phyloP scores from a whole-genome alignment of 2,113 vertebrate species.

The Triplophysa siluroides region DNA sequence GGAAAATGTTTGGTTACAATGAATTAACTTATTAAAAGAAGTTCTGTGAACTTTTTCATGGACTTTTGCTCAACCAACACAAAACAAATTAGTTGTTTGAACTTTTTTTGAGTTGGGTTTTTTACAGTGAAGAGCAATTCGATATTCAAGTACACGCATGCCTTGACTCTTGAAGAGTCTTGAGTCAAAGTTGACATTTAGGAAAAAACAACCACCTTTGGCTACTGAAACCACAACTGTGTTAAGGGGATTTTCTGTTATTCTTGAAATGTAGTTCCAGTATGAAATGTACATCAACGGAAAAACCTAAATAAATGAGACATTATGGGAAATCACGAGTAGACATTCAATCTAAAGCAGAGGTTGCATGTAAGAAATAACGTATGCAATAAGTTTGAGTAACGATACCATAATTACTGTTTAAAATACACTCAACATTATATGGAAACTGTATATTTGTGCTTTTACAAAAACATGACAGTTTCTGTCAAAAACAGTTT shows the following conservation, averaged over 20 bases:
- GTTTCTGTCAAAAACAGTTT: too few species aligned
- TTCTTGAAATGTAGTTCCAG: background rate
- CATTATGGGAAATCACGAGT: constrained; percentile 12
- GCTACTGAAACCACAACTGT: constrained; percentile 16
- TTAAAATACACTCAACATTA: background rate
- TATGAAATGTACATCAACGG: background rate
- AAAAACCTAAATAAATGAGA: constrained; percentile 37
- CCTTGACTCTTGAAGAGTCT: background rate
- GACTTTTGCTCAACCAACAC: too few species aligned
- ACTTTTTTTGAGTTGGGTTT: too few species aligned
- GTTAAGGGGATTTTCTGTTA: constrained; percentile 29
- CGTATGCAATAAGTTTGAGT: background rate
- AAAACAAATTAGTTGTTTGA: too few species aligned
- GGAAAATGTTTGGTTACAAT: too few species aligned
- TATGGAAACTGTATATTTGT: too few species aligned
- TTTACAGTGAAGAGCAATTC: too few species aligned
- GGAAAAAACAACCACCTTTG: background rate
- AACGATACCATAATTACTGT: background rate
- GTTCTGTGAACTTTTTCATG: too few species aligned
- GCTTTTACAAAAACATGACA: too few species aligned
- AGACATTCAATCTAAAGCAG: background rate
- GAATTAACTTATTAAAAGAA: too few species aligned
- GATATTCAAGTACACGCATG: background rate
- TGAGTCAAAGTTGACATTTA: background rate
- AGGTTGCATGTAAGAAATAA: background rate